Conservation (phyloP, 2,888 invertebrate species). For the Cephus spinipes region DNA sequence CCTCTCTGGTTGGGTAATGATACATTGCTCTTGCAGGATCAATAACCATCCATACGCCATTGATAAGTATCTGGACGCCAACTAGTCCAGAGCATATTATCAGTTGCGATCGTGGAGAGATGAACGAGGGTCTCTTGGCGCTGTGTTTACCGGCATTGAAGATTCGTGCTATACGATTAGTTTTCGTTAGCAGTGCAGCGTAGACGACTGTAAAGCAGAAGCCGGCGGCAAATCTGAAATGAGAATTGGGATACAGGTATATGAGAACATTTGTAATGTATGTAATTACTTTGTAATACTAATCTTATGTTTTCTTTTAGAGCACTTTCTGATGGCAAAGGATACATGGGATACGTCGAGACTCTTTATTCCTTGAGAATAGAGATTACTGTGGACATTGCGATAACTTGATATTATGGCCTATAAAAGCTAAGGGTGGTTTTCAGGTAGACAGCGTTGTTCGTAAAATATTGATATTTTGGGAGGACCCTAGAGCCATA, state of each 20-base stretch:
- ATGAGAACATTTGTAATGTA: background rate
- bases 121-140: constrained; percentile 93
- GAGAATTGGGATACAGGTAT: background rate
- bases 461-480: background rate
- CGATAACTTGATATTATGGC: background rate
- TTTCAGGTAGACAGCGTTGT: background rate
- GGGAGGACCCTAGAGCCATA: background rate
- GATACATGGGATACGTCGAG: background rate
- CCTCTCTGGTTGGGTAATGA: constrained; percentile 91
- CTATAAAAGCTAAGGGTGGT: background rate
- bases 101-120: constrained; percentile 90
- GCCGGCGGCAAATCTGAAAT: constrained; percentile 84
- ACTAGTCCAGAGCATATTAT: constrained; percentile 90
- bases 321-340: background rate
- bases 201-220: constrained; percentile 98
- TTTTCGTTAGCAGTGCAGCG: constrained; percentile 96
- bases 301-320: background rate
- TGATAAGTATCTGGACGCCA: constrained; percentile 90
- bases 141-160: constrained; percentile 97
- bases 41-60: constrained; percentile 92
- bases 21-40: constrained; percentile 90
- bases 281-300: background rate
- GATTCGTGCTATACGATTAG: constrained; percentile 95
- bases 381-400: background rate
- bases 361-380: background rate